phyloP scores from a whole-genome alignment of 53 echinoderm and acorn worm genomes.

The Temnopleurus reevesii region DNA sequence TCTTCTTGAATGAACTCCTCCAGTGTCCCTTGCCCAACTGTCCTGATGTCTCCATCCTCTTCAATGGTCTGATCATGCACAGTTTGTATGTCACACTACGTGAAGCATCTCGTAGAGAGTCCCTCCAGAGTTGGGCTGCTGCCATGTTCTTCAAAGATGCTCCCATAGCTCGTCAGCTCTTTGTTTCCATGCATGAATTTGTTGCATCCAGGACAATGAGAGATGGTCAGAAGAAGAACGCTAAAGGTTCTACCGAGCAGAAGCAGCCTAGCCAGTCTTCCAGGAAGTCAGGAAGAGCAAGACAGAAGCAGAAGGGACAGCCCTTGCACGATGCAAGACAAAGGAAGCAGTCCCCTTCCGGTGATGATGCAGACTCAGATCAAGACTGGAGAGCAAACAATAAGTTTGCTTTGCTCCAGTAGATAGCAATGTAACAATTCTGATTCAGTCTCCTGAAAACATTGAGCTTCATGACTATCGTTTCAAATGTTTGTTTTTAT shows the following conservation, averaged over 20 bases:
- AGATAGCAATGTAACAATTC: too few relatives aligned
- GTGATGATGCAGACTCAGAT: slow-evolving; percentile 14
- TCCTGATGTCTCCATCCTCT: slow-evolving; percentile 70
- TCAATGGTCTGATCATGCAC: slow-evolving; percentile 77
- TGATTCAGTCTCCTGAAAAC: too few relatives aligned
- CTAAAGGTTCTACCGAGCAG: background rate
- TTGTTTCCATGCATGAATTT: slow-evolving; percentile 11
- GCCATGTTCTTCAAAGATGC: background rate
- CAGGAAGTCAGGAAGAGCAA: background rate
- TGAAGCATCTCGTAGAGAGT: background rate
- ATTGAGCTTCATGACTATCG: too few relatives aligned
- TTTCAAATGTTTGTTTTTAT: too few relatives aligned
- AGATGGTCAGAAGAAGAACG: background rate
- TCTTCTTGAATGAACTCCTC: slow-evolving; percentile 70
- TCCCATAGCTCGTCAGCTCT: background rate
- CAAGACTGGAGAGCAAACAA: background rate
- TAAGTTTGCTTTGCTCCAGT: slow-evolving; percentile 22
- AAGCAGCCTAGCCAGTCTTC: background rate
- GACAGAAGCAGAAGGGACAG: background rate
- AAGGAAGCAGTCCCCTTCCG: background rate
- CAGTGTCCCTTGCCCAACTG: slow-evolving; percentile 51
- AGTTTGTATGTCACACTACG: slow-evolving; percentile 60
- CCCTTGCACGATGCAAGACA: background rate
- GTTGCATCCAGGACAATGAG: background rate
- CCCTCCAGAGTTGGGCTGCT: slow-evolving; percentile 9